phyloP scores from a whole-genome alignment of 2,797 vertebrate genomes.

The Galaxias olidus region DNA sequence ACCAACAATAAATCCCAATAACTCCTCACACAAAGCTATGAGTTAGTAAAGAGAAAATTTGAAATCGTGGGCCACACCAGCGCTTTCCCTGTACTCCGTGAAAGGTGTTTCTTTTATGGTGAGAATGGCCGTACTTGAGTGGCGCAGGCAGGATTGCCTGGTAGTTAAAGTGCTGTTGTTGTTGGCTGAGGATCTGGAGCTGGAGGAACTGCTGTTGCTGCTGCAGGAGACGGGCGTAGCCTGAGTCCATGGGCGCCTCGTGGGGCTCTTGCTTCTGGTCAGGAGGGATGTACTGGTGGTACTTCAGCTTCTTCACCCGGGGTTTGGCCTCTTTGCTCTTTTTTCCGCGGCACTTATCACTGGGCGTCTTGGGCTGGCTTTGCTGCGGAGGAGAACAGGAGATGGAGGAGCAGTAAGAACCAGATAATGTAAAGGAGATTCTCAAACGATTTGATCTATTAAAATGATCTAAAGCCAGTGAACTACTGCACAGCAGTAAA shows the following conservation, averaged over 20 bases:
- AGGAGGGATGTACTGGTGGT: constrained; percentile 97
- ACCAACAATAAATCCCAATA: not conserved
- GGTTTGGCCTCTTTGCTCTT: constrained; percentile 93
- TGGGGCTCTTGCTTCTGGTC: constrained; percentile 93
- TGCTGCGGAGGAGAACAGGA: constrained; percentile 75
- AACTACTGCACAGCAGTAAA: constrained; percentile 34
- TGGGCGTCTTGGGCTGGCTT: constrained; percentile 84
- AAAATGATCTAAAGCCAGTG: constrained; percentile 47
- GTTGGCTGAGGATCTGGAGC: constrained; percentile 96
- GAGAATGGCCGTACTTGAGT: constrained; percentile 44
- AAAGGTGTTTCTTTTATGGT: not conserved
- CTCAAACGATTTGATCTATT: constrained; percentile 30
- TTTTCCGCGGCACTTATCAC: constrained; percentile 90
- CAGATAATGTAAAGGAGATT: constrained; percentile 35
- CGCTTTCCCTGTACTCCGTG: not conserved
- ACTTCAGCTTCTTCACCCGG: constrained; percentile 93
- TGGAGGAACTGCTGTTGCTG: constrained; percentile 98
- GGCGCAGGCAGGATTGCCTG: constrained; percentile 82
- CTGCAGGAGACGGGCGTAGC: constrained; percentile 91
- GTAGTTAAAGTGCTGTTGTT: constrained; percentile 93
- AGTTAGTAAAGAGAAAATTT: not conserved
- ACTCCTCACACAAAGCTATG: not conserved
- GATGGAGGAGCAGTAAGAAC: constrained; percentile 26
- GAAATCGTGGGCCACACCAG: not conserved
- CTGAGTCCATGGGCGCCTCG: constrained; percentile 90